Evolutionary conservation across 2,113 vertebrate species (phyloP).

Genomic region (Taurulus bubalis): DNA sequence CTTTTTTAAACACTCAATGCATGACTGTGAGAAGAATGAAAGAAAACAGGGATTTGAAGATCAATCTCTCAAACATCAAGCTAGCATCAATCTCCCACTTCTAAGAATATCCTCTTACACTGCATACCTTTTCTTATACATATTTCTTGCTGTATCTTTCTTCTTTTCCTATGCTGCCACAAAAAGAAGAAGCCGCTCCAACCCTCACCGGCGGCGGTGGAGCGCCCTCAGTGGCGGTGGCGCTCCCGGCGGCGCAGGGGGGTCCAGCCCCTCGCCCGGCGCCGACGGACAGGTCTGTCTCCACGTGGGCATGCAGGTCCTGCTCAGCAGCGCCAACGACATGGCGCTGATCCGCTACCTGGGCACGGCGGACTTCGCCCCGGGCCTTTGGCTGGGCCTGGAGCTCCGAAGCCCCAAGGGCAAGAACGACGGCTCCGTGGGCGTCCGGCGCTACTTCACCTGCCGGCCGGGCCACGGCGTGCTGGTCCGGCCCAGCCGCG

Average conservation of each 20-base stretch:
- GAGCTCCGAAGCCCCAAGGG: constrained; percentile 92
- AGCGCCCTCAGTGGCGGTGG: constrained; percentile 72
- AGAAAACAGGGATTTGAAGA: constrained; percentile 37
- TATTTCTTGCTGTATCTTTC: constrained; percentile 34
- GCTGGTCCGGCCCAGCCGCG: constrained; percentile 92
- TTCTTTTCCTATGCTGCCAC: not conserved
- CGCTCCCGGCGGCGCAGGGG: constrained; percentile 27
- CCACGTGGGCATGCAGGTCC: constrained; percentile 92
- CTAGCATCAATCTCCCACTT: constrained; percentile 45
- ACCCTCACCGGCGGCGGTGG: constrained; percentile 87
- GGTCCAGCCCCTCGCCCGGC: constrained; percentile 37
- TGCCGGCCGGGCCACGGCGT: constrained; percentile 90
- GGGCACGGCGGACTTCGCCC: constrained; percentile 91
- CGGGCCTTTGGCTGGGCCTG: constrained; percentile 93
- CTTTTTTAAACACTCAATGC: constrained; percentile 49
- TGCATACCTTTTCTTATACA: constrained; percentile 39
- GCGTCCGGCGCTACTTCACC: constrained; percentile 90
- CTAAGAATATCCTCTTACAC: constrained; percentile 33
- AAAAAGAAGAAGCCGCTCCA: constrained; percentile 82
- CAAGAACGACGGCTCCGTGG: constrained; percentile 92
- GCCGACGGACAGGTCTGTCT: constrained; percentile 82
- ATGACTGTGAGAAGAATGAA: constrained; percentile 68
- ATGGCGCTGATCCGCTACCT: constrained; percentile 93
- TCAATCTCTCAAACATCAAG: constrained; percentile 45
- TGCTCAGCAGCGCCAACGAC: constrained; percentile 93